phyloP scores from a whole-genome alignment of 1,140 invertebrate genomes.

The Drosophila parvula region DNA sequence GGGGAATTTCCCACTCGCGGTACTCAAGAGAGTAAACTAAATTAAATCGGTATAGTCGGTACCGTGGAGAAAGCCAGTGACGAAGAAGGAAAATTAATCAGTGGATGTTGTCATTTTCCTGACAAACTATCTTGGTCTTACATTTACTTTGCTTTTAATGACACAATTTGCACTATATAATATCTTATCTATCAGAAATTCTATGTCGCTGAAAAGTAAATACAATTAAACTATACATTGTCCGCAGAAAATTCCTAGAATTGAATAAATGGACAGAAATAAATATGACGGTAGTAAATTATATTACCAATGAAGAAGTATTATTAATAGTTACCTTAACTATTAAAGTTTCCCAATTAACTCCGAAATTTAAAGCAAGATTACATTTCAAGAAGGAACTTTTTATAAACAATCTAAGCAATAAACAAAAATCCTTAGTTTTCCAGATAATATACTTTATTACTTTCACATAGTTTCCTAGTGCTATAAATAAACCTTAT shows the following conservation, averaged over 20 bases:
- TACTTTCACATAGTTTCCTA: constrained; percentile 14
- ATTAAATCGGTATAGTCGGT: constrained; percentile 8
- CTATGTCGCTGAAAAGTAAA: background rate
- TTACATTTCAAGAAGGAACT: background rate
- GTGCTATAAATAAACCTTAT: constrained; percentile 37
- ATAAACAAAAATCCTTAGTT: background rate
- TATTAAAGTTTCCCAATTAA: background rate
- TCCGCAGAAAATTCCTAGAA: background rate
- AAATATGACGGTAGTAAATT: background rate
- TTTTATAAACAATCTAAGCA: background rate
- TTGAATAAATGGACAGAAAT: background rate
- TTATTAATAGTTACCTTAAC: background rate
- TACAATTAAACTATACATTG: constrained; percentile 1
- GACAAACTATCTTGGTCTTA: background rate
- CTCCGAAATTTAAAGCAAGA: background rate
- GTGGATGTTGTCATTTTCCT: constrained; percentile 1
- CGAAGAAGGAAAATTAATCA: constrained; percentile 19
- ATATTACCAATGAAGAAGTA: background rate
- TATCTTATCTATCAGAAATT: constrained; percentile 18
- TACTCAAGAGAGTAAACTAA: constrained; percentile 18
- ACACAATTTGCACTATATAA: constrained; percentile 1
- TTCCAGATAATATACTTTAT: constrained; percentile 5
- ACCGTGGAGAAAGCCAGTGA: constrained; percentile 15
- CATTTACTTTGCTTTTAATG: constrained; percentile 10
- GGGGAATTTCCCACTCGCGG: background rate